phyloP scores from a whole-genome alignment of 2,797 vertebrate genomes.

The Decapterus maruadsi region DNA sequence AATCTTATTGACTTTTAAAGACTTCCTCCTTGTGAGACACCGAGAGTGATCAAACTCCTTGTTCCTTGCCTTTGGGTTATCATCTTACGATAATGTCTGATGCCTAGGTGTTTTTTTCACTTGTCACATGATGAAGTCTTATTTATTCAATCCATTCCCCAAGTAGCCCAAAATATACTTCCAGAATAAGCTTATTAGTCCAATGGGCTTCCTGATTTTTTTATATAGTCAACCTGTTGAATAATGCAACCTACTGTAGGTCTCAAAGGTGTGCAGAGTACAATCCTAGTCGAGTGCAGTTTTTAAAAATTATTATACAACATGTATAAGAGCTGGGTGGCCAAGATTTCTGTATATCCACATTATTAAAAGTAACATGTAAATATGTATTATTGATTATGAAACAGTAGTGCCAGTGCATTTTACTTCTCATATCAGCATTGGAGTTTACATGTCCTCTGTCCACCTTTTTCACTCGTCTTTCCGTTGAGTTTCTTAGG shows the following conservation, averaged over 20 bases:
- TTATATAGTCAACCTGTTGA: neutral
- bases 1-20: conserved; percentile 48
- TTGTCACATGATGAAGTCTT: conserved; percentile 15
- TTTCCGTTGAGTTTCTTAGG: conserved; percentile 37
- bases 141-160: conserved; percentile 31
- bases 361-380: conserved; percentile 36
- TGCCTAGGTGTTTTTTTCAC: neutral
- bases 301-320: neutral
- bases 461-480: conserved; percentile 25
- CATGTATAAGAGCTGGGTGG: conserved; percentile 30
- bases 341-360: conserved; percentile 20
- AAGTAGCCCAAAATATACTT: conserved; percentile 24
- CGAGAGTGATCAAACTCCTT: conserved; percentile 23
- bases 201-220: neutral
- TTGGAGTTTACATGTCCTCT: conserved; percentile 37
- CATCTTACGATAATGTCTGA: conserved; percentile 9
- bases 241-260: conserved; percentile 11
- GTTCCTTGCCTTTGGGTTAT: neutral
- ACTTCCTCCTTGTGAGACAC: conserved; percentile 29
- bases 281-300: conserved; percentile 7
- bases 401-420: conserved; percentile 41
- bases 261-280: conserved; percentile 20
- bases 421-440: conserved; percentile 53
- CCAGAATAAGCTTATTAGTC: neutral
- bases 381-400: conserved; percentile 37